Evolutionary conservation across 1,140 invertebrate species (phyloP).

Genomic region (Portunus trituberculatus): DNA sequence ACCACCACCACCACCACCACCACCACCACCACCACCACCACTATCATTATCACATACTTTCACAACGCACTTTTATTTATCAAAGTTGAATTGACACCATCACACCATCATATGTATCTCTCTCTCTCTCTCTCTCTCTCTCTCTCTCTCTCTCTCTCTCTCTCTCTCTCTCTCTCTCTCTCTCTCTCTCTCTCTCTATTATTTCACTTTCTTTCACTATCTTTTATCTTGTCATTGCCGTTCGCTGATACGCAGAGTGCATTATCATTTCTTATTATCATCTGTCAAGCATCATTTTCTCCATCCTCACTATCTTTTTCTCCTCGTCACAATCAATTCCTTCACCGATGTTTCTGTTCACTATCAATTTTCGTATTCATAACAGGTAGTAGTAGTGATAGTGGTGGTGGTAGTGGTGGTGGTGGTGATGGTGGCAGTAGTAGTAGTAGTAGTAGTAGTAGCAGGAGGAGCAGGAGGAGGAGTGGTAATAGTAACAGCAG

Average conservation of each 20-base stretch:
- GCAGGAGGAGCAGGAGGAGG: too few species aligned
- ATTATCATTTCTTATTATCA: too few species aligned
- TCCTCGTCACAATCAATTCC: neutral
- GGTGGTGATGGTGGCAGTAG: too few species aligned
- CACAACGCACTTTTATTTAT: neutral
- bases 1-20: constrained; percentile 1
- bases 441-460: too few species aligned
- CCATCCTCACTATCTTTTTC: neutral
- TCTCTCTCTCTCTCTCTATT: constrained; percentile 47
- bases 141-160: constrained; percentile 32
- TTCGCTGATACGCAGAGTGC: too few species aligned
- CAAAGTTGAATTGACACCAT: neutral
- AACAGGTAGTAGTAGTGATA: too few species aligned
- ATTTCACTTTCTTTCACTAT: constrained; percentile 2
- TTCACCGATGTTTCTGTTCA: too few species aligned
- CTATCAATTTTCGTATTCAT: too few species aligned
- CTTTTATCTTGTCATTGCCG: too few species aligned
- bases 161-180: neutral
- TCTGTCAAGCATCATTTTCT: neutral
- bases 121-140: constrained; percentile 43
- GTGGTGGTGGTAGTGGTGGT: too few species aligned
- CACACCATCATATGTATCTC: neutral
- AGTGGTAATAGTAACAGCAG: neutral
- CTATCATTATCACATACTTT: neutral
- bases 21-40: neutral